phyloP scores from a whole-genome alignment of 1,140 invertebrate genomes.

The Meloidogyne floridensis region DNA sequence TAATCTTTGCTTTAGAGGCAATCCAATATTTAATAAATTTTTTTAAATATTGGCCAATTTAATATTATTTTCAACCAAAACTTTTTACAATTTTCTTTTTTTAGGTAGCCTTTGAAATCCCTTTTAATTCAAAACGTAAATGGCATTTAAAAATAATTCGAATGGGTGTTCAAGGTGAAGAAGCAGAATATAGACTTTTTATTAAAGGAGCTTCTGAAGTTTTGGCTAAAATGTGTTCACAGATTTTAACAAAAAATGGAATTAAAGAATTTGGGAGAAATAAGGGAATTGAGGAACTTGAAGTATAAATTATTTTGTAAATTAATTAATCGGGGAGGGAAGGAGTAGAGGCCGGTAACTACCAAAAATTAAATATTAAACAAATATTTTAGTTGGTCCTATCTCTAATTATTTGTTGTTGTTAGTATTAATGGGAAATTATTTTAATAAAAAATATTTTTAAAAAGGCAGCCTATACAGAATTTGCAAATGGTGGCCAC shows the following conservation, averaged over 20 bases:
- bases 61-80: too few species aligned
- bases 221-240: slow-evolving; percentile 50
- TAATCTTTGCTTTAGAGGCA: too few species aligned
- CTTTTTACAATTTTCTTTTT: neutral
- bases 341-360: too few species aligned
- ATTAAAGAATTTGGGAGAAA: neutral
- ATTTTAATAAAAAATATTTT: neutral
- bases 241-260: slow-evolving; percentile 44
- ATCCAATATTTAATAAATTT: too few species aligned
- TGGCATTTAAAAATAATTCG: slow-evolving; percentile 57
- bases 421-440: too few species aligned
- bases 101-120: slow-evolving; percentile 62
- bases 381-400: too few species aligned
- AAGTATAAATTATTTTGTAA: neutral
- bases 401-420: too few species aligned
- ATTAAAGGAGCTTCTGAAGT: slow-evolving; percentile 62
- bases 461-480: slow-evolving; percentile 21
- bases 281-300: slow-evolving; percentile 12
- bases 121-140: slow-evolving; percentile 61
- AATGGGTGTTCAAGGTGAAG: slow-evolving; percentile 25
- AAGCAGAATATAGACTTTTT: slow-evolving; percentile 50
- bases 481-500: slow-evolving; percentile 40
- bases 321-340: too few species aligned
- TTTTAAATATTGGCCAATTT: too few species aligned
- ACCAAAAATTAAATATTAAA: too few species aligned